Evolutionary conservation across 2,797 vertebrate species (phyloP).

Genomic region (Salarias fasciatus): DNA sequence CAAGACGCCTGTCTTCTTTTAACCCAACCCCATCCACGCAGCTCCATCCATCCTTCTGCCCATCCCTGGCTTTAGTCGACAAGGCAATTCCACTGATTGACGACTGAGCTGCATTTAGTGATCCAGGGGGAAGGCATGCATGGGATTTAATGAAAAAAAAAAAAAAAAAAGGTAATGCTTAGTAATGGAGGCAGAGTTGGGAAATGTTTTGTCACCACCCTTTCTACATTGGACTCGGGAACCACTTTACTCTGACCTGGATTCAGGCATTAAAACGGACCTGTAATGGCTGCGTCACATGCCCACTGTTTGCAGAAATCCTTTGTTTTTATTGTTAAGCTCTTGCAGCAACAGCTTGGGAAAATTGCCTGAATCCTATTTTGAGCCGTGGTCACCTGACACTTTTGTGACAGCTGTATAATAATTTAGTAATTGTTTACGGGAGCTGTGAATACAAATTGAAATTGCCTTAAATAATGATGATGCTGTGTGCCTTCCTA

Average conservation of each 20-base stretch:
- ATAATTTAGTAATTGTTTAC: slow-evolving; percentile 55
- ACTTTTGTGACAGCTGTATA: slow-evolving; percentile 48
- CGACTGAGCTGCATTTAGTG: slow-evolving; percentile 72
- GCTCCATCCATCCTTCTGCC: slow-evolving; percentile 47
- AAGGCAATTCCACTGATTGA: slow-evolving; percentile 81
- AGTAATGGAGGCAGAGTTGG: slow-evolving; percentile 59
- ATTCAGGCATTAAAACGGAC: slow-evolving; percentile 58
- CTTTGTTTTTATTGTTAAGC: slow-evolving; percentile 61
- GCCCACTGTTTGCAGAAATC: slow-evolving; percentile 40
- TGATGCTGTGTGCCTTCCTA: slow-evolving; percentile 4
- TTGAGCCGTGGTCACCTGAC: slow-evolving; percentile 53
- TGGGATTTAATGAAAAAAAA: slow-evolving; percentile 57
- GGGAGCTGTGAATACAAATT: slow-evolving; percentile 31
- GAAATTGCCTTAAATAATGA: slow-evolving; percentile 40
- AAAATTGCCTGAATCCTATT: slow-evolving; percentile 62
- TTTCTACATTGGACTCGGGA: slow-evolving; percentile 39
- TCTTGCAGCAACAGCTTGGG: slow-evolving; percentile 46
- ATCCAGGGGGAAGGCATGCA: slow-evolving; percentile 46
- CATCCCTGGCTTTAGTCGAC: slow-evolving; percentile 58
- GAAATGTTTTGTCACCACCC: slow-evolving; percentile 42
- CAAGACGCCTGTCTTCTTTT: slow-evolving; percentile 41
- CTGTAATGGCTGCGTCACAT: slow-evolving; percentile 48
- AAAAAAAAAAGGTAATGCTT: slow-evolving; percentile 59
- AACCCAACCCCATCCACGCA: slow-evolving; percentile 37
- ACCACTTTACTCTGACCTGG: slow-evolving; percentile 63